Percentiles rank a stretch among this genome's conserved stretches.
phyloP scores from a whole-genome alignment of 1,140 invertebrate species.

The Tetramorium alpestre region DNA sequence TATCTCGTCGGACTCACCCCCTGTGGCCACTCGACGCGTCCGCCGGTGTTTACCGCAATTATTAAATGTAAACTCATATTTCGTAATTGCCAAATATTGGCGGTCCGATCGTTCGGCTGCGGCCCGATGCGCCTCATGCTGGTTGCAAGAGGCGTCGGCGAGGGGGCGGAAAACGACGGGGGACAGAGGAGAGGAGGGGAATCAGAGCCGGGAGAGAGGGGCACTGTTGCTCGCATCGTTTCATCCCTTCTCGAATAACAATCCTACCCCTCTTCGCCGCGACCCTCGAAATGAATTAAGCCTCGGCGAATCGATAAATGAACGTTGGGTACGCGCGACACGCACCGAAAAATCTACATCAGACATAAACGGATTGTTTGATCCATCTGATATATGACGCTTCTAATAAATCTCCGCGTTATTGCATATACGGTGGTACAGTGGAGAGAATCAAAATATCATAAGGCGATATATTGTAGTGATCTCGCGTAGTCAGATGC shows the following conservation, averaged over 20 bases:
- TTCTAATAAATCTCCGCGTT: conserved; percentile 51
- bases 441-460: conserved; percentile 28
- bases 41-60: conserved; percentile 84
- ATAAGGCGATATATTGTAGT: conserved; percentile 38
- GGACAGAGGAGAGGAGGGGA: not conserved
- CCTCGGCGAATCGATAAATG: conserved; percentile 73
- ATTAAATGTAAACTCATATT: conserved; percentile 85
- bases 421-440: conserved; percentile 6
- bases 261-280: conserved; percentile 60
- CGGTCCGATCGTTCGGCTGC: conserved; percentile 75
- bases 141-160: conserved; percentile 22
- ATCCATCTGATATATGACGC: conserved; percentile 54
- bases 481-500: not conserved
- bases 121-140: conserved; percentile 74
- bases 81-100: conserved; percentile 84
- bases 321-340: conserved; percentile 56
- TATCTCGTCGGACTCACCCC: conserved; percentile 72
- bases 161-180: not conserved
- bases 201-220: conserved; percentile 58
- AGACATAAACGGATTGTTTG: conserved; percentile 60
- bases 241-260: conserved; percentile 74
- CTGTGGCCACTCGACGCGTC: conserved; percentile 76
- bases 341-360: conserved; percentile 56
- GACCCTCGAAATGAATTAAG: conserved; percentile 71
- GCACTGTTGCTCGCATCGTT: conserved; percentile 75